These are phyloP conservation scores for Eurystomus gularis DNA, from an alignment of 2,113 vertebrate genomes.

Conservation along the genomic window DNA sequence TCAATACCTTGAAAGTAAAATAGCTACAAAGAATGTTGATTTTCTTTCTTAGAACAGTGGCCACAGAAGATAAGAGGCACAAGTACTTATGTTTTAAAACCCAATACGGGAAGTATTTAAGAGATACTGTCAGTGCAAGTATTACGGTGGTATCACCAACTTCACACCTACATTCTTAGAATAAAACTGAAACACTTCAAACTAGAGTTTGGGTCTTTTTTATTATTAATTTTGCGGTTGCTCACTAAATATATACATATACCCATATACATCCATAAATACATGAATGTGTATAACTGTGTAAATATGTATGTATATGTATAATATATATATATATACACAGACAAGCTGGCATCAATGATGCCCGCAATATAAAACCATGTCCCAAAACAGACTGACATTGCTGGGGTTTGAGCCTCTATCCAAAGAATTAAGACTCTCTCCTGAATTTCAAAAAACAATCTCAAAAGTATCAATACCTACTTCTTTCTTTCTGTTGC, in stretches of 20 bases:
- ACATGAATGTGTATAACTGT: background rate
- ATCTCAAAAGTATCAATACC: background rate
- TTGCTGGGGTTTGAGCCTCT: background rate
- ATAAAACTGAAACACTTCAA: background rate
- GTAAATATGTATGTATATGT: background rate
- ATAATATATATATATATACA: background rate
- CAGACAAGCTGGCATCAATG: background rate
- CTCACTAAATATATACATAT: background rate
- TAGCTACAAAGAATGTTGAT: slow-evolving; percentile 47
- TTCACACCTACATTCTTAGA: background rate
- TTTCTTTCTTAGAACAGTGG: slow-evolving; percentile 43
- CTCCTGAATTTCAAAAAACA: background rate
- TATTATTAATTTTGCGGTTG: background rate
- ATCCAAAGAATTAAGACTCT: background rate
- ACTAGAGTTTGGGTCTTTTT: background rate
- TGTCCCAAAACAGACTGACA: background rate
- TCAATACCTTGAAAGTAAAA: slow-evolving; percentile 52
- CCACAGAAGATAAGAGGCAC: slow-evolving; percentile 6
- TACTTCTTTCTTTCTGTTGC: background rate
- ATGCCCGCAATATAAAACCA: background rate
- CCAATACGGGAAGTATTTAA: background rate
- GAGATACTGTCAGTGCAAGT: background rate
- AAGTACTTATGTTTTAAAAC: slow-evolving; percentile 48
- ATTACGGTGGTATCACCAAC: background rate
- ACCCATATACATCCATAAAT: background rate